A percentile compares a stretch with the other conserved stretches of the same genome.
Evolutionary conservation across 2,888 invertebrate genomes (phyloP).

Genomic region (Prosapia bicincta): DNA sequence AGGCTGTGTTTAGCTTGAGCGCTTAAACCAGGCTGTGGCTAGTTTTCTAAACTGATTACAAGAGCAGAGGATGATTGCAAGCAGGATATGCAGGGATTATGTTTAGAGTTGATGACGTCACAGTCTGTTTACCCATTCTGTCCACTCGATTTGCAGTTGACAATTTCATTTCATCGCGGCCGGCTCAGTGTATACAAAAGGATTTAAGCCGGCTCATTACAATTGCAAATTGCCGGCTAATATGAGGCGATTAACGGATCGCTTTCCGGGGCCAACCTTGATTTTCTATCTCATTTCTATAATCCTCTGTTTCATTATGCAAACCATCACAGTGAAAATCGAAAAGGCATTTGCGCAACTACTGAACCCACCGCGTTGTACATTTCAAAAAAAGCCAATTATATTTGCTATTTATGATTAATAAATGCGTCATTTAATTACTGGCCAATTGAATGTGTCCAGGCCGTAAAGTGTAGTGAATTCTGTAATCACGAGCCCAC

Average conservation of each 20-base stretch:
- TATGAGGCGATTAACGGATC: slow-evolving; percentile 16
- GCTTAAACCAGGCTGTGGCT: too few relatives aligned
- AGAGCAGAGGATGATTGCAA: not conserved
- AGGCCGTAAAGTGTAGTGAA: not conserved
- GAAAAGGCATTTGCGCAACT: slow-evolving; percentile 21
- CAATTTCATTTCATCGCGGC: slow-evolving; percentile 27
- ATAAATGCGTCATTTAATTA: not conserved
- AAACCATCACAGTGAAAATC: slow-evolving; percentile 10
- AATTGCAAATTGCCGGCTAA: slow-evolving; percentile 23
- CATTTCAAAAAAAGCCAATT: not conserved
- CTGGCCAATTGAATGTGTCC: not conserved
- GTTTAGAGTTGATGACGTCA: not conserved
- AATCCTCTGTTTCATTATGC: not conserved
- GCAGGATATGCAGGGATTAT: not conserved
- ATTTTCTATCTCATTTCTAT: not conserved
- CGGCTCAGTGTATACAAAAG: not conserved
- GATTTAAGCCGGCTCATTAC: slow-evolving; percentile 17
- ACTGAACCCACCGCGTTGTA: not conserved
- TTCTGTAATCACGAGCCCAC: not conserved
- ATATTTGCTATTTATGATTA: not conserved
- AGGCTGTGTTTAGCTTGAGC: too few relatives aligned
- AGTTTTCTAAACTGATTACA: not conserved
- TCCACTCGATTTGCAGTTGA: slow-evolving; percentile 22
- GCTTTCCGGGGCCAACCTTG: not conserved
- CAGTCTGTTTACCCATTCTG: not conserved